Base-by-base conservation (phyloP, 2,113 vertebrate genomes). In the Anguilla japonica region DNA sequence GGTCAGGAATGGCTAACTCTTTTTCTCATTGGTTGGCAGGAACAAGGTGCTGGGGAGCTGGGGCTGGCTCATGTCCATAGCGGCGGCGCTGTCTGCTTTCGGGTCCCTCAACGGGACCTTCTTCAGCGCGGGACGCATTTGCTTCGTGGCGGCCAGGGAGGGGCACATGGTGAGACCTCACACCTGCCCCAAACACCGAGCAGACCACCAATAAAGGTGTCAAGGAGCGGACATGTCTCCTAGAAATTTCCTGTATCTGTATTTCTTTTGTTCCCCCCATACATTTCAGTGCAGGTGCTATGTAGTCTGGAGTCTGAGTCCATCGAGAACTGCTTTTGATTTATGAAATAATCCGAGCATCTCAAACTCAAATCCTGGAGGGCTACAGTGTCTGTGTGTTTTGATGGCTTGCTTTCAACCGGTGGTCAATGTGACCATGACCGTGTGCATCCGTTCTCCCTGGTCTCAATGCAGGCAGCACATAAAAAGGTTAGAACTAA, bases 61-160 rank as follows among this genome's bases (percentile, higher is more conserved):
- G 97, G 95, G 96, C 0, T 98, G 97, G 98, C 88, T 98, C 80
- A 97, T 98, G 92, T 97, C 97, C 0, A 79, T 98, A 89, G 96
- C 96, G 0, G 97, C 97, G 22, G 93, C 96, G 0, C 90, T 99
- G n/a, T 99, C 96, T 0, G 95, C 96, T 0, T 97, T 98, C 11
- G 96, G 98, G 7, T 97, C 97, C 0, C 92, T 95, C 0, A 98
- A 97, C 0, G 97, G 96, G 78, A 93, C 92, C 0, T 97, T 98
- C 93, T 98, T 98, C 90, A 96, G 96, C 0, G 96, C 96, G 0
- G 95, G 97, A 40, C 94, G 95, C 0, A 87, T 97, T 83, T 97
- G 96, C 91, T 97, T 96, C n/a, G 96, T 95, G 4, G 97, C 97
- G n/a, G 97, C 96, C 56, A 94, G 97, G 83, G 97, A 98, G 89